These are phyloP conservation scores for Percina caprodes DNA, from an alignment of 2,113 vertebrate genomes.

Conservation along the genomic window DNA sequence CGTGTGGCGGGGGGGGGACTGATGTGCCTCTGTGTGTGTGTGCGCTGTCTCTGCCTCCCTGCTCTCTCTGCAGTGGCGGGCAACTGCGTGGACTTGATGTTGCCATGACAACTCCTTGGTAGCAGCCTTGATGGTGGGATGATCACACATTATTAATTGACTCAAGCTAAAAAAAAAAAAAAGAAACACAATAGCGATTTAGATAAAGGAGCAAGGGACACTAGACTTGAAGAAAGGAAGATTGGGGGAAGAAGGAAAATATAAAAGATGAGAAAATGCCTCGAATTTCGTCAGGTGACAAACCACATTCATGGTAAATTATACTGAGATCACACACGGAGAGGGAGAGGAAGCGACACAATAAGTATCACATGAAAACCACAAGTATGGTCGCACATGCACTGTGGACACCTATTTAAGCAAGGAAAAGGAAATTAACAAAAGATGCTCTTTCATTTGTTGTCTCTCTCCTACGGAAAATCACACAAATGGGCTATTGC, in stretches of 20 bases:
- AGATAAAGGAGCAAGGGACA: constrained; percentile 32
- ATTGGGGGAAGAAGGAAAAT: neutral
- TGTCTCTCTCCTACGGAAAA: neutral
- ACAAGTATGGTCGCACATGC: neutral
- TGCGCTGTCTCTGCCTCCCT: constrained; percentile 33
- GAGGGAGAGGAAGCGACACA: constrained; percentile 10
- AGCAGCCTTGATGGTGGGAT: constrained; percentile 82
- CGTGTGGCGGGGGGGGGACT: constrained; percentile 21
- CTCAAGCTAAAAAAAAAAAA: constrained; percentile 78
- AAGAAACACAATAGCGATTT: constrained; percentile 54
- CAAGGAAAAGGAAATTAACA: neutral
- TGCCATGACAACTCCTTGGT: constrained; percentile 78
- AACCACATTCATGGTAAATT: neutral
- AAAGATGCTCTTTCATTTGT: neutral
- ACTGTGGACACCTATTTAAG: neutral
- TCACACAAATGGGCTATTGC: neutral
- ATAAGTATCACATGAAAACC: constrained; percentile 2
- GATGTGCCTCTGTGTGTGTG: constrained; percentile 4
- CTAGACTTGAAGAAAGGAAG: constrained; percentile 15
- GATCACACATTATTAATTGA: constrained; percentile 87
- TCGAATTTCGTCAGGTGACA: neutral
- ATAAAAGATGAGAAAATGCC: constrained; percentile 6
- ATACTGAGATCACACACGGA: neutral
- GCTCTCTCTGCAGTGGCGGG: constrained; percentile 64
- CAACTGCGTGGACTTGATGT: constrained; percentile 66